Percentiles rank a stretch among this genome's conserved stretches.
Evolutionary conservation across 1,140 invertebrate genomes (phyloP).

Genomic region (Drosophila nigromelanica): DNA sequence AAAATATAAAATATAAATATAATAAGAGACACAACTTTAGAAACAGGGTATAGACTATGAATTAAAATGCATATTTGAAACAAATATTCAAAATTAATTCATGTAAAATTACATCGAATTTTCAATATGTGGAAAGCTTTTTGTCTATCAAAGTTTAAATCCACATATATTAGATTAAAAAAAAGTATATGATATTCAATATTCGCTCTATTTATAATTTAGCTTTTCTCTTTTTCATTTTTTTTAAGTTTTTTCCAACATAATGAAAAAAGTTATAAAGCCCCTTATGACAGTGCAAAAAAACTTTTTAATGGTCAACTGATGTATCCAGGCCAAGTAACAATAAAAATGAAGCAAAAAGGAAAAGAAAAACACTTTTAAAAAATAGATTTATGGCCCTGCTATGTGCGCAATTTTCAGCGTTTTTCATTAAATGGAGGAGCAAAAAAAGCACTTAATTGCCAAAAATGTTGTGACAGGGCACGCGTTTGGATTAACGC

Average conservation of each 20-base stretch:
- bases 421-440: constrained; percentile 24
- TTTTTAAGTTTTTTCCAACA: neutral
- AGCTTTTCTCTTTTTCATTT: no score
- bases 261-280: neutral
- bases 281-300: neutral
- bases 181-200: no score
- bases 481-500: constrained; percentile 38
- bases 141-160: no score
- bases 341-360: neutral
- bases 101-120: no score
- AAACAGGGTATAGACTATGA: no score
- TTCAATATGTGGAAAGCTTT: no score
- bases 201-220: no score
- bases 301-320: constrained; percentile 61
- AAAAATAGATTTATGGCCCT: constrained; percentile 57
- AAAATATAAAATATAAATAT: no score
- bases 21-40: no score
- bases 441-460: constrained; percentile 31
- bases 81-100: no score
- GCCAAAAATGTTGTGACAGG: constrained; percentile 29
- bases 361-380: neutral
- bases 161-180: no score
- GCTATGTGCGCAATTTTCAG: constrained; percentile 42
- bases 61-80: no score
- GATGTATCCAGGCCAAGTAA: constrained; percentile 23